Percentiles rank a stretch among this genome's conserved stretches.
phyloP scores from a whole-genome alignment of 2,113 vertebrate genomes.

The Aegypius monachus region DNA sequence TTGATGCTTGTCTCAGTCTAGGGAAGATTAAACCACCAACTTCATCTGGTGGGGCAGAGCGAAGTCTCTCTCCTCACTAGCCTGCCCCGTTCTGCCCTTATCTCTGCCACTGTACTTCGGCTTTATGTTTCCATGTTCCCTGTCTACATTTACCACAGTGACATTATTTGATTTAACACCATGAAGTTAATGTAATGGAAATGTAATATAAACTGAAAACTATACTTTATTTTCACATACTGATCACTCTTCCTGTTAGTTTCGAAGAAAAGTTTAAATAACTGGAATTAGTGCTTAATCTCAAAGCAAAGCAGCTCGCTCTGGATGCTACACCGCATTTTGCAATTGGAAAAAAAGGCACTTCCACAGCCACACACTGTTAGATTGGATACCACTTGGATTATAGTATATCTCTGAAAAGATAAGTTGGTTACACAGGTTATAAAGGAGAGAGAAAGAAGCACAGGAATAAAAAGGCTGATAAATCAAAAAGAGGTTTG shows the following conservation, averaged over 20 bases:
- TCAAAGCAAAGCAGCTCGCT: background rate
- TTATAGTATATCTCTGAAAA: background rate
- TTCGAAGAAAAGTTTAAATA: background rate
- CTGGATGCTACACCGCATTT: background rate
- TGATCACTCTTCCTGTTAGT: background rate
- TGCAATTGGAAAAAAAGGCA: background rate
- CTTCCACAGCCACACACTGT: background rate
- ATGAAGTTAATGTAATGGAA: background rate
- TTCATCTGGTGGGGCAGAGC: background rate
- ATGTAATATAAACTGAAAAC: background rate
- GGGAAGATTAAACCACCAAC: background rate
- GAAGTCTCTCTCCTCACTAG: background rate
- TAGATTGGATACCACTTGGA: too few species aligned
- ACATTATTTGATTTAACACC: background rate
- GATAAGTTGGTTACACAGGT: background rate
- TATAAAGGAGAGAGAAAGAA: background rate
- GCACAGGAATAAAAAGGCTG: background rate
- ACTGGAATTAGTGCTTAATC: background rate
- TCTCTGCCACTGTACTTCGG: background rate
- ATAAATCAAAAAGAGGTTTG: background rate
- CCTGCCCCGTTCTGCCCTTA: background rate
- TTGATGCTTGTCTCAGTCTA: background rate
- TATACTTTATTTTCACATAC: background rate
- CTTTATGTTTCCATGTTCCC: background rate
- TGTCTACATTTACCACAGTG: background rate